phyloP scores from a whole-genome alignment of 1,140 invertebrate genomes.

The Drosophila sechellia region DNA sequence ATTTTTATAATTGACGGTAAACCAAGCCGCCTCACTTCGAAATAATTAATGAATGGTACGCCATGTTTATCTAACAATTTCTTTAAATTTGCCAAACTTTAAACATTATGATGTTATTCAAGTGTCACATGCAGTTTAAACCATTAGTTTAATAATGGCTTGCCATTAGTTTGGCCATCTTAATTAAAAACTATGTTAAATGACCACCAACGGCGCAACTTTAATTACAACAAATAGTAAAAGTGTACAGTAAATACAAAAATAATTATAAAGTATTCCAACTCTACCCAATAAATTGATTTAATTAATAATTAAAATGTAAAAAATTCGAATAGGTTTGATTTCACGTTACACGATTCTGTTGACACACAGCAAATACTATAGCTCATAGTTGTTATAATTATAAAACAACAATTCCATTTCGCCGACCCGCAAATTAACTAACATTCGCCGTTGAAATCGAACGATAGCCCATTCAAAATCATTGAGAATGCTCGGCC shows the following conservation, averaged over 20 bases:
- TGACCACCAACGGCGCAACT: background rate
- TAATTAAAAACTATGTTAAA: constrained; percentile 3
- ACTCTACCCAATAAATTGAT: constrained; percentile 46
- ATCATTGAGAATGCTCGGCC: constrained; percentile 35
- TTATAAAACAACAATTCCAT: constrained; percentile 44
- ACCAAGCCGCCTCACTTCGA: background rate
- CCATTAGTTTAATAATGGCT: background rate
- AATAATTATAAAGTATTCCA: constrained; percentile 8
- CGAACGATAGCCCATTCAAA: constrained; percentile 33
- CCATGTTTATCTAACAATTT: background rate
- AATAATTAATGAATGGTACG: background rate
- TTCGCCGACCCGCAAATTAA: constrained; percentile 11
- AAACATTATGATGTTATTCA: background rate
- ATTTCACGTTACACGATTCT: constrained; percentile 6
- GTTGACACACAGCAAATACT: constrained; percentile 46
- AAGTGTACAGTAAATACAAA: constrained; percentile 4
- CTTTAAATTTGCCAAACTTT: background rate
- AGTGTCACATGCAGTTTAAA: background rate
- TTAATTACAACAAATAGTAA: constrained; percentile 12
- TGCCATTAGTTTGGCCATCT: background rate
- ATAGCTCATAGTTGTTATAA: constrained; percentile 32
- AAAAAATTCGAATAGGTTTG: constrained; percentile 9
- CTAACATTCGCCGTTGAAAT: constrained; percentile 25
- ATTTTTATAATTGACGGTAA: constrained; percentile 1
- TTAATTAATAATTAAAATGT: constrained; percentile 44